Conservation (phyloP, 2,888 invertebrate species). For the Hypolimnas misippus region DNA sequence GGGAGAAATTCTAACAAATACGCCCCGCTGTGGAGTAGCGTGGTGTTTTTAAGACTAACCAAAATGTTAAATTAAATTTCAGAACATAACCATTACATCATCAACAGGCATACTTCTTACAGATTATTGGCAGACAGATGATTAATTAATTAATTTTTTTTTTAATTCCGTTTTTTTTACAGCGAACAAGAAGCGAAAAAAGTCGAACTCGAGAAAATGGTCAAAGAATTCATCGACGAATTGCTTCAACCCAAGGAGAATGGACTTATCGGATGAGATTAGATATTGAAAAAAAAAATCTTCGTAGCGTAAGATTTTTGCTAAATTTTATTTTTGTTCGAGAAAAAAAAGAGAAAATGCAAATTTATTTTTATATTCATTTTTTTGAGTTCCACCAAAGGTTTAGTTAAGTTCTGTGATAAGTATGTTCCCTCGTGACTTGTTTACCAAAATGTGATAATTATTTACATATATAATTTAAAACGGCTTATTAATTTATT, state of each 20-base stretch:
- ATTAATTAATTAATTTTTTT: no score
- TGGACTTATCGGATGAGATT: slow-evolving; percentile 57
- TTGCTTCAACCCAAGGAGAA: slow-evolving; percentile 91
- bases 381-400: slow-evolving; percentile 27
- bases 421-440: slow-evolving; percentile 18
- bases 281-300: not conserved
- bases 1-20: no score
- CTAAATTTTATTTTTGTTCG: not conserved
- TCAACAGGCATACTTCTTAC: no score
- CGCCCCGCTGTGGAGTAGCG: no score
- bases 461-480: slow-evolving; percentile 15
- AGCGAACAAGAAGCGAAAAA: slow-evolving; percentile 88
- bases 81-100: no score
- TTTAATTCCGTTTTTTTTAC: no score
- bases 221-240: slow-evolving; percentile 90
- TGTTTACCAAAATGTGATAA: slow-evolving; percentile 21
- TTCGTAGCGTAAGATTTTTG: not conserved
- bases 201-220: slow-evolving; percentile 87
- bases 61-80: no score
- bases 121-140: no score
- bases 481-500: slow-evolving; percentile 16
- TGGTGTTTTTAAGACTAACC: no score
- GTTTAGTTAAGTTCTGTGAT: slow-evolving; percentile 36
- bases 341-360: not conserved
- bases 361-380: slow-evolving; percentile 11